These are phyloP conservation scores for Aspiorhynchus laticeps DNA, from an alignment of 2,113 vertebrate genomes.

Conservation along the genomic window DNA sequence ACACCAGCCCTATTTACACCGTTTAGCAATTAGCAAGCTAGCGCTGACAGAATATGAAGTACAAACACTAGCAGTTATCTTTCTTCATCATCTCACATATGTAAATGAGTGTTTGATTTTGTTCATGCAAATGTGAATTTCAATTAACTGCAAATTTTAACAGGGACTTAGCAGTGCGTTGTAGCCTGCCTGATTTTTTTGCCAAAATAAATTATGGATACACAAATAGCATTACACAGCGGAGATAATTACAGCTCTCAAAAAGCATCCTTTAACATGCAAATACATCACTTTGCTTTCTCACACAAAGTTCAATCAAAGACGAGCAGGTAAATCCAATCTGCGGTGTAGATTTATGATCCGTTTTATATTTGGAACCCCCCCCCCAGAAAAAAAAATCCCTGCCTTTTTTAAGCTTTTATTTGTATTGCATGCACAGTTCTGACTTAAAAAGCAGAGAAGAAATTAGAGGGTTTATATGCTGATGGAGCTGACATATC, in stretches of 20 bases:
- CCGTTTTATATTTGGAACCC: slow-evolving; percentile 73
- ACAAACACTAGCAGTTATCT: slow-evolving; percentile 79
- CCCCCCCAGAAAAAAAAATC: background rate
- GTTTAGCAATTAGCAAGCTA: slow-evolving; percentile 76
- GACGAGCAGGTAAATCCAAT: slow-evolving; percentile 77
- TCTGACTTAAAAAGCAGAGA: slow-evolving; percentile 50
- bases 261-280: slow-evolving; percentile 75
- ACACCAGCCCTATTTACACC: slow-evolving; percentile 68
- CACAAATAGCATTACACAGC: slow-evolving; percentile 78
- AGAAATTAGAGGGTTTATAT: slow-evolving; percentile 64
- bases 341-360: slow-evolving; percentile 73
- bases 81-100: slow-evolving; percentile 79
- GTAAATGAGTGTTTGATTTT: slow-evolving; percentile 83
- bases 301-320: slow-evolving; percentile 77
- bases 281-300: slow-evolving; percentile 78
- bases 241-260: slow-evolving; percentile 74
- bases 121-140: slow-evolving; percentile 82
- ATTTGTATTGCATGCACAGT: slow-evolving; percentile 55
- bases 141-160: slow-evolving; percentile 76
- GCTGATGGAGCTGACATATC: slow-evolving; percentile 48
- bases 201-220: slow-evolving; percentile 79
- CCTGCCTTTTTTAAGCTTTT: slow-evolving; percentile 21
- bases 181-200: slow-evolving; percentile 73
- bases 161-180: slow-evolving; percentile 71
- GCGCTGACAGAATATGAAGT: slow-evolving; percentile 72